Evolutionary conservation across 2,113 vertebrate species (phyloP), one percentile per base, ranked within the genome.

Genomic region (Sakesphorus luctuosus): DNA sequence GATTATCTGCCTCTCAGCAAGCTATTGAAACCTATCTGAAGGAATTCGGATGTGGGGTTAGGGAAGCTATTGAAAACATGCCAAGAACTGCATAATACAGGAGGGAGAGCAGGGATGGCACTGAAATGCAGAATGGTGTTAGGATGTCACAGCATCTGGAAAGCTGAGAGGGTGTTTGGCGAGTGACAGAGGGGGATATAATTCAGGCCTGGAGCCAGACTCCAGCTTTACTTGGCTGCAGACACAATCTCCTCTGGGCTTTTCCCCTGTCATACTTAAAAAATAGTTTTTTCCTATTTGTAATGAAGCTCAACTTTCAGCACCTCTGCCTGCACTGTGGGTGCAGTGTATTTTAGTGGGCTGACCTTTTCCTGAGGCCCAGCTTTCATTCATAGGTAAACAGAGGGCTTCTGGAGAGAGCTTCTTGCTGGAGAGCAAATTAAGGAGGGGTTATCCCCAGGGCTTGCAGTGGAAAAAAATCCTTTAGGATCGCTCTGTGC

Each of bases 1-100:
- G 87, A 96, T 94, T 93, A 95, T 93, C 88, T 68, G 63, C 75
- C 82, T 93, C 92, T 66, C 92, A 63, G 61, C 68, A n/a, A 86
- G 92, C 74, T 8, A 61, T 2, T 6, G 65, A 90, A 94, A 94
- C 29, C 72, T 18, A 74, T n/a, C 84, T 47, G 40, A 44, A 90
- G 59, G 82, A 83, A 78, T 69, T 85, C 0, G 8, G 90, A 74
- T 84, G 85, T 56, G 82, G 63, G 43, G 63, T 87, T 56, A 73
- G 91, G 83, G 59, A 63, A 95, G 38, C 90, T 71, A 19, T 7
- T 84, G 75, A 91, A 90, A 94, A 84, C 52, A 28, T 10, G 79
- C 95, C 94, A 90, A 84, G 72, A 59, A 44, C 65, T 44, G 75
- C 28, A 3, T 53, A 38, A 75, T 10, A 35, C 44, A 61, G 69